Base-by-base conservation (phyloP, 2,797 vertebrate species). In the Oceanodroma leucorhoa region DNA sequence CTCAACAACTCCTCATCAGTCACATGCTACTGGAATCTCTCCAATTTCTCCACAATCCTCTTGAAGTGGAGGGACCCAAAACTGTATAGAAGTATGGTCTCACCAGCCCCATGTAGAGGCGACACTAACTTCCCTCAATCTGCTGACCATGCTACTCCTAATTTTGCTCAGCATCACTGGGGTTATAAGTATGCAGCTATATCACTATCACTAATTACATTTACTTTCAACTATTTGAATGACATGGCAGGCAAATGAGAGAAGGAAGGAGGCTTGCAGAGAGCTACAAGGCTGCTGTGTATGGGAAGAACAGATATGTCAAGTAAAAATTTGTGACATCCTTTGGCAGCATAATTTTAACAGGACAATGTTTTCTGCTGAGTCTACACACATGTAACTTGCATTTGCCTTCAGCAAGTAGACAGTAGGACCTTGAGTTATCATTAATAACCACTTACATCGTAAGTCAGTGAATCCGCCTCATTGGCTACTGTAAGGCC, bases 401-500 rank as follows among this genome's bases (percentile, higher is more conserved):
- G 19, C 14, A 64, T 36, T 8, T 61, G 64, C 27, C 53, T 85
- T 91, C 67, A 80, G 67, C 34, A 70, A 48, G 41, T 9, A 78
- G 46, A 64, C 26, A 67, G 54, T 8, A 86, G 58, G 27, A 79
- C 1, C 18, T 4, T 53, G 48, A 96, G 78, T 34, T 61, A 83
- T 57, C 36, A 58, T 65, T 69, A 83, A 95, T 24, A 92, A 89
- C 21, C 88, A 98, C 99, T 99, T 97, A 99, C 99, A 94, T 99
- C 99, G 0, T 99, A 99, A 15, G 98, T 98, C 92, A 99, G 97
- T 20, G 98, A 98, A 96, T 99, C 99, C 10, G 99, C 99, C 96
- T 99, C 99, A 72, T 99, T 99, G 96, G 99, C 99, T 95, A 99
- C 99, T 2, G 99, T 99, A 93, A 99, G 99, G 40, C 99, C 99